Conservation (phyloP, 2,888 invertebrate species). For the Leptogaster cylindrica region DNA sequence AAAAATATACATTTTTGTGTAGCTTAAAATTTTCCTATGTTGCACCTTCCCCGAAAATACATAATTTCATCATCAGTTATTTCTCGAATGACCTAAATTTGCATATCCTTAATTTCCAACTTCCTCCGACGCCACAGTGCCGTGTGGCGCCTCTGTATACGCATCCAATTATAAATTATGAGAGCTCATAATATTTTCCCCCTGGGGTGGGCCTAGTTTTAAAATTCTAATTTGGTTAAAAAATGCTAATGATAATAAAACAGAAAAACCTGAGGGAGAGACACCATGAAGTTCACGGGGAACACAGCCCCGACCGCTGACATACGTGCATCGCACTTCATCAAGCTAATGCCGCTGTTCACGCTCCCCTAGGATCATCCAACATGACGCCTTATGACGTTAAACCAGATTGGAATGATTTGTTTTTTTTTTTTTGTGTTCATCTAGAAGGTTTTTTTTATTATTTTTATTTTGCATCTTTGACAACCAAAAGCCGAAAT, state of each 20-base stretch:
- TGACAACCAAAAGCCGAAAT: slow-evolving; percentile 38
- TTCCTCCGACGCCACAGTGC: not conserved
- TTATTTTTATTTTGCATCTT: slow-evolving; percentile 5
- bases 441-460: too few species aligned
- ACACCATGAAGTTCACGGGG: not conserved
- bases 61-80: too few species aligned
- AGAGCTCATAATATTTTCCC: slow-evolving; percentile 11
- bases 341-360: slow-evolving; percentile 43
- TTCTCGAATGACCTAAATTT: too few species aligned
- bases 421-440: too few species aligned
- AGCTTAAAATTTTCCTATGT: not conserved
- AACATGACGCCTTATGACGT: not conserved
- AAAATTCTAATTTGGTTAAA: slow-evolving; percentile 44
- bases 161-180: slow-evolving; percentile 27
- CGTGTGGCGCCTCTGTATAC: not conserved
- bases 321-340: slow-evolving; percentile 43
- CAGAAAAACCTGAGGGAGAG: not conserved
- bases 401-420: slow-evolving; percentile 8
- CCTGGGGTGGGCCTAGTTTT: slow-evolving; percentile 31
- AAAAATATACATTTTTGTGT: not conserved
- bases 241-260: slow-evolving; percentile 43
- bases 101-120: not conserved
- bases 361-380: slow-evolving; percentile 1
- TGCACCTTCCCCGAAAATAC: too few species aligned
- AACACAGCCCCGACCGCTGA: not conserved